phyloP scores from a whole-genome alignment of 1,140 invertebrate species.

The Acromyrmex charruanus region DNA sequence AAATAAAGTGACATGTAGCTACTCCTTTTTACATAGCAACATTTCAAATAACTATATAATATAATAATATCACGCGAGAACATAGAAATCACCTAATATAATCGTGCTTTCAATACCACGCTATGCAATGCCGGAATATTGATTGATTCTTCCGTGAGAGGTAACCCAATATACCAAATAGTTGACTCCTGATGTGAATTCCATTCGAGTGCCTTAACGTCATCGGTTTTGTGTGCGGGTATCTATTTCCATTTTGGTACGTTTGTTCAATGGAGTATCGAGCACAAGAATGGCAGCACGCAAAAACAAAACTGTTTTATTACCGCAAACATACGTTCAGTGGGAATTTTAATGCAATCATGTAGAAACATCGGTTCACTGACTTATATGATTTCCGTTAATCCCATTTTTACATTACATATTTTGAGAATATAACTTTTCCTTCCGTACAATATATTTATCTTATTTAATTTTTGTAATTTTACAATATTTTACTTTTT shows the following conservation, averaged over 20 bases:
- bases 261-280: conserved; percentile 29
- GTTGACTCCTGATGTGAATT: conserved; percentile 56
- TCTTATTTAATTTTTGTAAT: not conserved
- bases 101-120: conserved; percentile 26
- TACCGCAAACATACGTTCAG: not conserved
- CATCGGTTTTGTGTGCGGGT: conserved; percentile 32
- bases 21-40: not conserved
- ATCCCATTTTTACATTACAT: not conserved
- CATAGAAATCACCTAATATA: conserved; percentile 38
- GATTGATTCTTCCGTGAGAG: conserved; percentile 63
- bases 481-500: not conserved
- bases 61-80: not conserved
- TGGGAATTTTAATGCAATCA: not conserved
- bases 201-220: conserved; percentile 46
- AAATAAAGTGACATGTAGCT: not conserved
- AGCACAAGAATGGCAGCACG: conserved; percentile 2
- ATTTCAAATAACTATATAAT: conserved; percentile 1
- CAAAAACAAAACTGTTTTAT: conserved; percentile 8
- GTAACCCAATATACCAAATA: conserved; percentile 56
- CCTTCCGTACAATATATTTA: not conserved
- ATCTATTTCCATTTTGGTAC: conserved; percentile 52
- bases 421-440: not conserved
- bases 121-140: conserved; percentile 51
- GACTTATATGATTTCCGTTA: not conserved
- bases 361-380: not conserved